phyloP scores from a whole-genome alignment of 2,797 vertebrate species.

The Enteromius trimaculatus region DNA sequence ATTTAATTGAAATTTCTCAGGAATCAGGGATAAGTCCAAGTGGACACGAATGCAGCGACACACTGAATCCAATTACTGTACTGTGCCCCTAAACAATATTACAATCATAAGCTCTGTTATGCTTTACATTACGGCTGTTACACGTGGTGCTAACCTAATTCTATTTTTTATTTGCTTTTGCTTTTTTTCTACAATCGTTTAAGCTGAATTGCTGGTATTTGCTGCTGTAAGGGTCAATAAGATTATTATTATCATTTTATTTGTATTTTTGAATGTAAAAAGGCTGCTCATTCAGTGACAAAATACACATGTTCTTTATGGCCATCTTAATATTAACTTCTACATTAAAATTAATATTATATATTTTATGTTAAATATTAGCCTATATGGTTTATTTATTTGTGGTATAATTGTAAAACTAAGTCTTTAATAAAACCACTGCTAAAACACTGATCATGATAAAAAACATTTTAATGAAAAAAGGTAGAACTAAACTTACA shows the following conservation, averaged over 20 bases:
- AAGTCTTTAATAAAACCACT: not conserved
- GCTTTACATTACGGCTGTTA: not conserved
- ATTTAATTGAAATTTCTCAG: constrained; percentile 9
- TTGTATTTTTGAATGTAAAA: not conserved
- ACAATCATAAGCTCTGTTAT: not conserved
- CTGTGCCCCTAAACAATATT: not conserved
- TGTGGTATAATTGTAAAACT: not conserved
- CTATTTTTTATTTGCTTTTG: not conserved
- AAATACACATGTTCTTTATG: not conserved
- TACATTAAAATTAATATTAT: too few species aligned
- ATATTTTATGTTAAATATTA: too few species aligned
- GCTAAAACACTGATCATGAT: not conserved
- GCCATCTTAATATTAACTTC: too few species aligned
- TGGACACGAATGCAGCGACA: not conserved
- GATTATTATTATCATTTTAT: not conserved
- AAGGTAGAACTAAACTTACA: not conserved
- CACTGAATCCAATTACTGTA: constrained; percentile 20
- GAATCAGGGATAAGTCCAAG: not conserved
- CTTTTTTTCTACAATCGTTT: not conserved
- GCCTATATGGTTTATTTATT: too few species aligned
- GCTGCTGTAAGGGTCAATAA: not conserved
- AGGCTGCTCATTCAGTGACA: not conserved
- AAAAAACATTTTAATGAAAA: not conserved
- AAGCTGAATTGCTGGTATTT: not conserved
- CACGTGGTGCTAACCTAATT: not conserved